These are phyloP conservation scores for Accipiter virgatus DNA, from an alignment of 2,113 vertebrate genomes.

Conservation along the genomic window DNA sequence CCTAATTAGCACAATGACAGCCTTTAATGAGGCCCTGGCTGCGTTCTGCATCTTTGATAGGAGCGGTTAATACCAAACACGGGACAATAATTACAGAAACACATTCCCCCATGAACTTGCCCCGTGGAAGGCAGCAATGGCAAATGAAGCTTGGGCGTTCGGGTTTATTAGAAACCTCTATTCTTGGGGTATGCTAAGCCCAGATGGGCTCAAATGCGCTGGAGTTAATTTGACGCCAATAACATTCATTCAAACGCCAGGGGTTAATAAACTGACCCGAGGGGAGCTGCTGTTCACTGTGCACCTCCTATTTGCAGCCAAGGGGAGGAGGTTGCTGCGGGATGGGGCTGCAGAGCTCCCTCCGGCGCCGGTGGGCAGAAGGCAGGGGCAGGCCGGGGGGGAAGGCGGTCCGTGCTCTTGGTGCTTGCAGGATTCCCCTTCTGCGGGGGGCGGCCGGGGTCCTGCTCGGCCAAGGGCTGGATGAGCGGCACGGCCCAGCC, in stretches of 20 bases:
- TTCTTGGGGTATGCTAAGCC: neutral
- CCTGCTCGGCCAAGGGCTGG: neutral
- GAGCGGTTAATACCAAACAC: neutral
- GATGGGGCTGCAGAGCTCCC: neutral
- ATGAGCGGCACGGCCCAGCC: neutral
- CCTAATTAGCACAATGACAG: conserved; percentile 39
- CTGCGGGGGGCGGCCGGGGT: neutral
- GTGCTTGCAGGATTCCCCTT: fast-evolving
- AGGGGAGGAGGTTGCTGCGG: neutral
- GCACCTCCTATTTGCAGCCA: fast-evolving
- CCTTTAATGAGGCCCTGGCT: conserved; percentile 11
- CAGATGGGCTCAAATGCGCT: fast-evolving
- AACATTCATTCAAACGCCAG: too few species aligned
- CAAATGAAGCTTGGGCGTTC: neutral
- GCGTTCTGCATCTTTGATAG: neutral
- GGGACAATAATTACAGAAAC: neutral
- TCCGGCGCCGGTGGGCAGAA: fast-evolving
- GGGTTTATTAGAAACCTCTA: neutral
- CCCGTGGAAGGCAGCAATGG: neutral
- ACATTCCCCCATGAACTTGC: neutral
- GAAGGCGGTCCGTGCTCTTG: fast-evolving
- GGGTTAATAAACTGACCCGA: neutral
- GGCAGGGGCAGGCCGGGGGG: neutral
- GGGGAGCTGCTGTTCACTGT: fast-evolving
- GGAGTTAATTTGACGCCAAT: neutral